Base-by-base conservation (phyloP, 2,888 invertebrate genomes). In the Eilema depressum region DNA sequence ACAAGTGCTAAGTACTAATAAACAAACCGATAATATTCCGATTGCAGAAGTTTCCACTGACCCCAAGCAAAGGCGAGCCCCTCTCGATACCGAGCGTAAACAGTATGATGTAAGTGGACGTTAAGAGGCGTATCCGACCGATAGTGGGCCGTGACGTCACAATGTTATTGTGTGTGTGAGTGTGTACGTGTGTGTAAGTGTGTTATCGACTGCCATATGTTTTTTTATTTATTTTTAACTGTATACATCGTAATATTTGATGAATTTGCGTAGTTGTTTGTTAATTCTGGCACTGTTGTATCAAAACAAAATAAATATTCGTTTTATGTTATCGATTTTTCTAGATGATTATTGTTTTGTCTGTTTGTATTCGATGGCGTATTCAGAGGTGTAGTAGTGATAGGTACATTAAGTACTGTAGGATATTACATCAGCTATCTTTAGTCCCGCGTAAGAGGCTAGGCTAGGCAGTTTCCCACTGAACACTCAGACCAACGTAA, bases 21-120 rank as follows among this genome's bases (percentile, higher is more conserved):
- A 41, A 59, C 25, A 26, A n/a, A 53, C 28, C 23, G 64, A 28
- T 65, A 63, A 23, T 20, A 37, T 25, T 14, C n/a, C 20, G 37
- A 65, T 56, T 65, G 30, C 20, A 60, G 64, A 69, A 69, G 28
- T 69, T 69, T 69, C 69, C 69, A 65, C 61, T 65, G 59, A 60
- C 56, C 66, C 66, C 66, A 25, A 33, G n/a, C 20, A 41, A 41
- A 53, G 69, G 65, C 67, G 61, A 61, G 67, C 67, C 67, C 61
- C 66, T 57, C 5, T 11, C 12, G 61, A 61, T 61, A 41, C 3
- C 25, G 20, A 37, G 26, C 28, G 25, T 47, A 67, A 65, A 64
- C 41, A 69, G 28, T 69, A 65, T 69, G 65, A 69, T 69, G 69
- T 69, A 69, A 69, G 47, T 41, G 20, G n/a, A 53, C 17, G 14